phyloP scores from a whole-genome alignment of 2,113 vertebrate genomes.

The Lepisosteus osseus region DNA sequence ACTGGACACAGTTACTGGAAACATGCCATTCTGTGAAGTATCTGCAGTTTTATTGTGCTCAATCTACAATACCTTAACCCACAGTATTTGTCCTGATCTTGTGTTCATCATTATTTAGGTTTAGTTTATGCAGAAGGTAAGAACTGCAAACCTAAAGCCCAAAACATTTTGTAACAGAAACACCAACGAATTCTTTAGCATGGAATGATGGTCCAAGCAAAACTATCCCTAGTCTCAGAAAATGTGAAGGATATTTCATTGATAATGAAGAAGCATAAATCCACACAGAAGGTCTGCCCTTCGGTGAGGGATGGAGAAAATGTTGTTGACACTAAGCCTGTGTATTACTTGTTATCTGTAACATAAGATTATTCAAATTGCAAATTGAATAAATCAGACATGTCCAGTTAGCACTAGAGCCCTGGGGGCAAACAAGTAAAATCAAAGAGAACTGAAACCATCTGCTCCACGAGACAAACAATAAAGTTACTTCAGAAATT shows the following conservation, averaged over 20 bases:
- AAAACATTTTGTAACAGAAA: no score
- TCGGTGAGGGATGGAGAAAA: neutral
- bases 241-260: no score
- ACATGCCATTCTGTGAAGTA: slow-evolving; percentile 31
- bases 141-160: no score
- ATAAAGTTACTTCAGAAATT: no score
- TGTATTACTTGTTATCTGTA: neutral
- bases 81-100: slow-evolving; percentile 21
- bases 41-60: slow-evolving; percentile 4
- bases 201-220: no score
- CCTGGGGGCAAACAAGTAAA: neutral
- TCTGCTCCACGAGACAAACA: no score
- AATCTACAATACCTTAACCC: slow-evolving; percentile 18
- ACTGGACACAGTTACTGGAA: no score
- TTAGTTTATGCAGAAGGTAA: no score
- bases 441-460: neutral
- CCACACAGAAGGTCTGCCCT: no score
- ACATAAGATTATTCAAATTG: neutral
- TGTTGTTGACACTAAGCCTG: neutral
- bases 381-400: neutral
- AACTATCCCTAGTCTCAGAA: no score
- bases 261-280: no score
- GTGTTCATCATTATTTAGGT: neutral
- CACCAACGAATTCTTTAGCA: no score
- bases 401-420: neutral